Conservation (phyloP, 2,888 invertebrate species). For the Aphodius sticticus region DNA sequence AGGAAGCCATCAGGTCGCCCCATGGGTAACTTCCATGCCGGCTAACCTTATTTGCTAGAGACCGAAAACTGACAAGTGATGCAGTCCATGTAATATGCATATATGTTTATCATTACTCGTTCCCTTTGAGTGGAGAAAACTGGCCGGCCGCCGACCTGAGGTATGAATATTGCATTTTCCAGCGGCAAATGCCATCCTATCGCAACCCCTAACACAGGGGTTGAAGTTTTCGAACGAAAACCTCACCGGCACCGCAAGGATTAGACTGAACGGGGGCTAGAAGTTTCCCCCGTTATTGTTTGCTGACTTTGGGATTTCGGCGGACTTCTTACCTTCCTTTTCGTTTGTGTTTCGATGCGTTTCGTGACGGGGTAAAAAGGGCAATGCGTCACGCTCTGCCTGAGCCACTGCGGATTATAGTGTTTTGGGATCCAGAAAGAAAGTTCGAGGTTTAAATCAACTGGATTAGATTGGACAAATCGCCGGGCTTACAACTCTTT, state of each 20-base stretch:
- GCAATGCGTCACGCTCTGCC: not conserved
- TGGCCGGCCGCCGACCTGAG: not conserved
- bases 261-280: not conserved
- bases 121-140: not conserved
- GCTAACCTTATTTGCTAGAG: not conserved
- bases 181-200: not conserved
- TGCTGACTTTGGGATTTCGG: not conserved
- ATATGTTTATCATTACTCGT: slow-evolving; percentile 14
- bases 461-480: not conserved
- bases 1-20: not conserved
- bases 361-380: not conserved
- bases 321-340: not conserved
- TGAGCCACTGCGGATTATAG: not conserved
- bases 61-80: slow-evolving; percentile 16
- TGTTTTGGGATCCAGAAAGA: not conserved
- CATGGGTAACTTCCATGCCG: slow-evolving; percentile 4
- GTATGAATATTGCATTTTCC: not conserved
- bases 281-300: not conserved
- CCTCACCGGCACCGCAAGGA: not conserved
- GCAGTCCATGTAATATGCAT: slow-evolving; percentile 14
- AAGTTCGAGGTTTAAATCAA: not conserved
- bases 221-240: not conserved
- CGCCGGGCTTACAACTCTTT: not conserved
- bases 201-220: not conserved
- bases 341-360: slow-evolving; percentile 4